phyloP scores from a whole-genome alignment of 1,140 invertebrate genomes.

The Grapholita molesta region DNA sequence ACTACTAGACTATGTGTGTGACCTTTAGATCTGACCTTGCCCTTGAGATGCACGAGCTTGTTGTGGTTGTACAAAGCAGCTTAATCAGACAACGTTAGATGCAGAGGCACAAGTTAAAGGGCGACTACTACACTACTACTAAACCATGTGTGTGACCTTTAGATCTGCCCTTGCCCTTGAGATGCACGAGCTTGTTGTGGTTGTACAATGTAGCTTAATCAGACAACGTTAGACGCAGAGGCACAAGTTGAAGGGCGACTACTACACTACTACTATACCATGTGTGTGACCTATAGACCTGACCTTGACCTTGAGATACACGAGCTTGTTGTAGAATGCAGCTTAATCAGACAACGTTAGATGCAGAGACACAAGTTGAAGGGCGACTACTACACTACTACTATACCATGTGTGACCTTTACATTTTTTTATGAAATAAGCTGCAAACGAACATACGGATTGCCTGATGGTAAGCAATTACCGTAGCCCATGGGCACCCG shows the following conservation, averaged over 20 bases:
- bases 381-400: too few species aligned
- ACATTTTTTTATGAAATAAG: too few species aligned
- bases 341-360: background rate
- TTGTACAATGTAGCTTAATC: background rate
- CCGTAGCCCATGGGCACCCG: too few species aligned
- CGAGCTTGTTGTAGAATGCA: conserved; percentile 25
- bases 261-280: background rate
- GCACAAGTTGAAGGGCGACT: conserved; percentile 17
- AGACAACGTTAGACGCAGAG: background rate
- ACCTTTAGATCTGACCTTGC: background rate
- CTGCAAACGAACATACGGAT: too few species aligned
- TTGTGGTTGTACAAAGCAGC: background rate
- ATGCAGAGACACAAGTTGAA: conserved; percentile 18
- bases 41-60: conserved; percentile 42
- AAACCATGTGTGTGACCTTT: background rate
- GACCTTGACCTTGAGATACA: conserved; percentile 34
- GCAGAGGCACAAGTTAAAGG: conserved; percentile 17
- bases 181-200: conserved; percentile 40
- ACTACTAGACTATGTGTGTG: background rate
- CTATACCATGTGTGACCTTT: background rate
- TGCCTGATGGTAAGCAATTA: too few species aligned
- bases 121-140: background rate
- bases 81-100: background rate
- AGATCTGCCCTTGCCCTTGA: conserved; percentile 18
- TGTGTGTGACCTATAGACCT: background rate